phyloP scores from a whole-genome alignment of 1,140 invertebrate genomes.

The Neuroterus valhalla region DNA sequence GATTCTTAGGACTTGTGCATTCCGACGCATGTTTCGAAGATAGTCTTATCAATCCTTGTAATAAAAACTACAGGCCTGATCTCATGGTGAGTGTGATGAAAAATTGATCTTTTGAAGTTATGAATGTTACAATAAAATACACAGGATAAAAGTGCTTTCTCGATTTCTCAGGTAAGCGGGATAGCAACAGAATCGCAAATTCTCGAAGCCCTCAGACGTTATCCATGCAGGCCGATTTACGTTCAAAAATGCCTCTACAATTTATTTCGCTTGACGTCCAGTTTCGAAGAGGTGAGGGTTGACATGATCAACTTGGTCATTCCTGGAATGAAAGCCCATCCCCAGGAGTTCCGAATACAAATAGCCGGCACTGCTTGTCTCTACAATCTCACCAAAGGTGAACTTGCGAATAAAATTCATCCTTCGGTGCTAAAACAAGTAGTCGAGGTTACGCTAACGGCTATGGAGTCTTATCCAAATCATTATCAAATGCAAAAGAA shows the following conservation, averaged over 20 bases:
- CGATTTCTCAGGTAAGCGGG: constrained; percentile 77
- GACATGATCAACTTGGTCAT: constrained; percentile 85
- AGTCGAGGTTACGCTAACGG: constrained; percentile 81
- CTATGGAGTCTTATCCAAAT: constrained; percentile 85
- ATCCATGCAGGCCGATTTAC: constrained; percentile 79
- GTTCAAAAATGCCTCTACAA: constrained; percentile 85
- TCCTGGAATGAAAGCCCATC: constrained; percentile 82
- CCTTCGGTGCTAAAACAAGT: constrained; percentile 80
- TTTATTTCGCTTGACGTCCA: constrained; percentile 81
- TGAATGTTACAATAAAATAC: constrained; percentile 14
- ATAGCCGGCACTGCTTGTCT: constrained; percentile 89
- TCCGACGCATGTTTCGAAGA: constrained; percentile 79
- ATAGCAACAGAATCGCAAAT: constrained; percentile 80
- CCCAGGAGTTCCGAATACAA: constrained; percentile 82
- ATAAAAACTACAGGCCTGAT: constrained; percentile 71
- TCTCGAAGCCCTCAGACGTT: constrained; percentile 79
- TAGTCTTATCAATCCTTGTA: constrained; percentile 75
- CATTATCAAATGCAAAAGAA: constrained; percentile 87
- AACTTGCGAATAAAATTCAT: constrained; percentile 81
- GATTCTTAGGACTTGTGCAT: constrained; percentile 80
- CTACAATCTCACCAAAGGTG: constrained; percentile 86
- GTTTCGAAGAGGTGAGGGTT: constrained; percentile 77
- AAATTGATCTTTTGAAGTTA: constrained; percentile 13
- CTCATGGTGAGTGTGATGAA: constrained; percentile 69
- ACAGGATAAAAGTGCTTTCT: constrained; percentile 2